These are phyloP conservation scores for Diogma glabrata DNA, from an alignment of 2,888 invertebrate species.

Conservation along the genomic window DNA sequence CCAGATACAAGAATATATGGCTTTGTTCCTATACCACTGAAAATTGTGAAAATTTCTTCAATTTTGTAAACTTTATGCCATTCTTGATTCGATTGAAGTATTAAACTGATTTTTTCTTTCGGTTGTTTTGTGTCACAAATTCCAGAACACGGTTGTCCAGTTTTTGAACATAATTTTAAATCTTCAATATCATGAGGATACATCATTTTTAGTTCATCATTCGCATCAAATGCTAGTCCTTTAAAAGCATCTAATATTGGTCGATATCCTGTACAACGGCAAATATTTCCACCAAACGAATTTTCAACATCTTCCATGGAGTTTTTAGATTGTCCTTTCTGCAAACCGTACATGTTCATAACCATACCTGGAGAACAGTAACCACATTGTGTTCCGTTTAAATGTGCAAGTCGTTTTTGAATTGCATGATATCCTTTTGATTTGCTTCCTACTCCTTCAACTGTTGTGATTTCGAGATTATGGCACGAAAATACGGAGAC, in stretches of 20 bases:
- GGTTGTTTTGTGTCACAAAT: slow-evolving; percentile 11
- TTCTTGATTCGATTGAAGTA: slow-evolving; percentile 32
- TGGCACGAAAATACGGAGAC: slow-evolving; percentile 37
- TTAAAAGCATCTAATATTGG: slow-evolving; percentile 46
- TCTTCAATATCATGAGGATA: slow-evolving; percentile 38
- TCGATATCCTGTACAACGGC: slow-evolving; percentile 4
- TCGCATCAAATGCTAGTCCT: slow-evolving; percentile 38
- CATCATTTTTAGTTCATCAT: slow-evolving; percentile 22
- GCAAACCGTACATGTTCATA: slow-evolving; percentile 21
- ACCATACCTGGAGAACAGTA: slow-evolving; percentile 60
- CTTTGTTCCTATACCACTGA: slow-evolving; percentile 33
- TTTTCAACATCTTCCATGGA: slow-evolving; percentile 1
- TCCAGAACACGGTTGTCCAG: slow-evolving; percentile 21
- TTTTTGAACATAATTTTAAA: slow-evolving; percentile 26
- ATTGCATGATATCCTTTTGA: slow-evolving; percentile 52
- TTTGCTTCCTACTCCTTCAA: slow-evolving; percentile 53
- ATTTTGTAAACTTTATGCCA: slow-evolving; percentile 43
- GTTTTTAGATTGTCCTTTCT: neutral
- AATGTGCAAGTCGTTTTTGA: slow-evolving; percentile 44
- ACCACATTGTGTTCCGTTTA: slow-evolving; percentile 54
- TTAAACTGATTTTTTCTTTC: slow-evolving; percentile 23
- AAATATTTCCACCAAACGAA: slow-evolving; percentile 1
- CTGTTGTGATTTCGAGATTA: slow-evolving; percentile 51
- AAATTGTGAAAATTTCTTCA: slow-evolving; percentile 40
- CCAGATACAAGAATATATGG: slow-evolving; percentile 58